Base-by-base conservation (phyloP, 2,888 invertebrate species). In the Lasioglossum leucozonium region DNA sequence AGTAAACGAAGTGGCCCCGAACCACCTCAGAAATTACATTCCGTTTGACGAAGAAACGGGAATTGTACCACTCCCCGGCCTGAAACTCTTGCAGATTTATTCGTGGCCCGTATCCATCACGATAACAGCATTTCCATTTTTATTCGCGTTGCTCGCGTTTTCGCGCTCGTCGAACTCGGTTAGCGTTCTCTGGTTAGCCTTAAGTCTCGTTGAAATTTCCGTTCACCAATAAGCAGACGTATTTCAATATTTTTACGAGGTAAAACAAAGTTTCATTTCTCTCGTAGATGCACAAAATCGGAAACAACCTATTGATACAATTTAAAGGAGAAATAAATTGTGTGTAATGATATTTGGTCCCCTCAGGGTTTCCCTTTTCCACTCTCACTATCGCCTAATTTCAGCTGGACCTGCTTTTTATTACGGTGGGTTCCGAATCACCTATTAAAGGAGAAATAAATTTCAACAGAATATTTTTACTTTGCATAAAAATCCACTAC, bases 11-110 rank as follows among this genome's bases (percentile, higher is more conserved):
- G 69, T 69, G 22, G 37, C 22, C 40, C 16, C 26, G 72, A 75
- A 51, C 40, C 51, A 47, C 40, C 76, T 76, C 72, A 72, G 77
- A 84, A 84, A 84, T 84, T 77, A 77, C 77, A 75, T 84, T 75
- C 40, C 51, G 58, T 40, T n/a, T 34, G 18, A 69, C 72, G 76
- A 55, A 72, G 83, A 71, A 81, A 72, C 51, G 62, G 30, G 62
- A n/a, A 30, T 62, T 6, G 6, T 30, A 8, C 62, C 30, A 18
- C 30, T 62, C 62, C 30, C 62, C 16, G 62, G 62, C 2, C 30
- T 62, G 30, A 62, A 62, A 55, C 62, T 30, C 18, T 30, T 62
- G 30, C 62, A 62, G 30, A 62, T 62, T 30, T 30, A 62, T 30
- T 62, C 30, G 30, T 30, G 30, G 26, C 16, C 58, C 58, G 26